A percentile compares a stretch with the other conserved stretches of the same genome.
Conservation (phyloP, 2,113 vertebrate genomes). For the Corythaeola cristata region DNA sequence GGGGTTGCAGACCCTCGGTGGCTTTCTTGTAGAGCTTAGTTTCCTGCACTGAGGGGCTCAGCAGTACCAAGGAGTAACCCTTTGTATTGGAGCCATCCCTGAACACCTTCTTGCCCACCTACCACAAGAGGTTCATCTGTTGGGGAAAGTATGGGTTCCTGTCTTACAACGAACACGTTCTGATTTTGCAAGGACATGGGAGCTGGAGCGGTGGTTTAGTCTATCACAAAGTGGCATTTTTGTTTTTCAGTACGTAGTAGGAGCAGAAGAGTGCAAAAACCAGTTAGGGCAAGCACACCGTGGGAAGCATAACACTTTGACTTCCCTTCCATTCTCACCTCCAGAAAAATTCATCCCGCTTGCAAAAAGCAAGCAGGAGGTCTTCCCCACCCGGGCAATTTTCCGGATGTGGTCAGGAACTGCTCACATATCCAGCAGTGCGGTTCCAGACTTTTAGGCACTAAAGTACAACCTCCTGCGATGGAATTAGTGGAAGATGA, state of each 20-base stretch:
- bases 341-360: background rate
- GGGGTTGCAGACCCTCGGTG: background rate
- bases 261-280: background rate
- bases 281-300: background rate
- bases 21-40: background rate
- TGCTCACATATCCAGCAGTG: background rate
- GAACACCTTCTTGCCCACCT: background rate
- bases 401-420: background rate
- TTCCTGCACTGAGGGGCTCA: background rate
- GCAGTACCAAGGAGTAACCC: background rate
- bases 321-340: background rate
- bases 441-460: background rate
- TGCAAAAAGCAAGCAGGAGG: background rate
- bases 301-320: background rate
- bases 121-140: background rate
- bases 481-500: background rate
- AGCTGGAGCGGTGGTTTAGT: background rate
- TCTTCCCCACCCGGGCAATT: background rate
- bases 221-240: background rate
- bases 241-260: background rate
- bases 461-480: background rate
- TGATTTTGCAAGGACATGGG: background rate
- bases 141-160: background rate
- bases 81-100: background rate
- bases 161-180: background rate